phyloP scores from a whole-genome alignment of 1,140 invertebrate genomes.

The Drosophila ambigua region DNA sequence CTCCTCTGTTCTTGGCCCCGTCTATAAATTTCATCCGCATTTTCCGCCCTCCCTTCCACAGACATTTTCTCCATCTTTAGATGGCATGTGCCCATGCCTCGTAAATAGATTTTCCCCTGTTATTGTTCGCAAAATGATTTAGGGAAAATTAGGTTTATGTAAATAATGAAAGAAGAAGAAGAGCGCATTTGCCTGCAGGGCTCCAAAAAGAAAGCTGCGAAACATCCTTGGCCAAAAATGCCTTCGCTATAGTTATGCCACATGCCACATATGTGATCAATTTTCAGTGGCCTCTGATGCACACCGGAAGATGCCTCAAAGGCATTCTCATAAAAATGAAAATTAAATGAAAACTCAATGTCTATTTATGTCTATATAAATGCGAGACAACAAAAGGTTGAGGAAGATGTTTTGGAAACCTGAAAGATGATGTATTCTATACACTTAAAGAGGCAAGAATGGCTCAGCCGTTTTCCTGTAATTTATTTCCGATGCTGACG shows the following conservation, averaged over 20 bases:
- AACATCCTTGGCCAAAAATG: slow-evolving; percentile 45
- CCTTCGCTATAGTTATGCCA: slow-evolving; percentile 27
- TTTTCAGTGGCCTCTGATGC: slow-evolving; percentile 37
- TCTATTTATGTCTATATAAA: too few relatives aligned
- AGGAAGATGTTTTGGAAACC: too few relatives aligned
- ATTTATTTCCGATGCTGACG: too few relatives aligned
- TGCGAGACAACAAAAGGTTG: too few relatives aligned
- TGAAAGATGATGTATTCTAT: too few relatives aligned
- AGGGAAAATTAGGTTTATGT: slow-evolving; percentile 83
- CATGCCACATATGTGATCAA: slow-evolving; percentile 61
- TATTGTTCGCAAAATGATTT: slow-evolving; percentile 83
- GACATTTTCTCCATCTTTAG: slow-evolving; percentile 33
- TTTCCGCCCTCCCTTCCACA: slow-evolving; percentile 12
- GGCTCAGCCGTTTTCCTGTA: too few relatives aligned
- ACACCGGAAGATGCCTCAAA: slow-evolving; percentile 36
- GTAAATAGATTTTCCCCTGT: slow-evolving; percentile 78
- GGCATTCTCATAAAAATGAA: slow-evolving; percentile 38
- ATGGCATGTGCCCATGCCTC: slow-evolving; percentile 34
- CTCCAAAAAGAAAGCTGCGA: slow-evolving; percentile 18
- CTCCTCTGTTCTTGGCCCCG: slow-evolving; percentile 33
- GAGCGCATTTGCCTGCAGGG: slow-evolving; percentile 57
- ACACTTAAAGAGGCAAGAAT: too few relatives aligned
- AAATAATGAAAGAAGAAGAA: slow-evolving; percentile 68
- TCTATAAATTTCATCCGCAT: slow-evolving; percentile 66
- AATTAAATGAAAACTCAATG: too few relatives aligned